Conservation (phyloP, 2,113 vertebrate species). For the Origma solitaria region DNA sequence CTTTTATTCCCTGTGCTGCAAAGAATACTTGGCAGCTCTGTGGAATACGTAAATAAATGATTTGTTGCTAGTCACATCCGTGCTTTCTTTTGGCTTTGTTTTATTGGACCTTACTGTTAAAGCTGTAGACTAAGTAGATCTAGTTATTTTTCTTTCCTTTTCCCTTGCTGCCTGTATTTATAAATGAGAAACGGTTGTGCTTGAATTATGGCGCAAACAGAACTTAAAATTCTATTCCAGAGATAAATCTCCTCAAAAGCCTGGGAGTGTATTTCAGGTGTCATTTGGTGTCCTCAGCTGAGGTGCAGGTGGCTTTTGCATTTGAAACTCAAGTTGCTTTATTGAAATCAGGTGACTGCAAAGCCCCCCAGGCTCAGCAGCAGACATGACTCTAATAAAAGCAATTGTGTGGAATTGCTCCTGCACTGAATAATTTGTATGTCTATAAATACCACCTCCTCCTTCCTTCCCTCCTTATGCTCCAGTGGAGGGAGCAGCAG, state of each 20-base stretch:
- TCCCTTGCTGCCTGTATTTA: background rate
- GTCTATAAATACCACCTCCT: background rate
- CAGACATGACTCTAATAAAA: background rate
- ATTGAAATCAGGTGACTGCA: background rate
- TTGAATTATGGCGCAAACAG: background rate
- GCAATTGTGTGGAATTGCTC: background rate
- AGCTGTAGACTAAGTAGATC: background rate
- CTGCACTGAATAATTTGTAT: background rate
- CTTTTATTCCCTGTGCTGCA: background rate
- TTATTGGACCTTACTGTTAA: background rate
- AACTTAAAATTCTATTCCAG: background rate
- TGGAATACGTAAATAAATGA: background rate
- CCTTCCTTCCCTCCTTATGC: background rate
- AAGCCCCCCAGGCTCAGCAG: rapidly evolving
- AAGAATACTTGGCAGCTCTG: background rate
- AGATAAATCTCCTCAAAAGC: background rate
- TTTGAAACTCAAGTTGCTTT: background rate
- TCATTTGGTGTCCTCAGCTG: background rate
- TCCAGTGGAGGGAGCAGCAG: background rate
- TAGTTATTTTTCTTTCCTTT: background rate
- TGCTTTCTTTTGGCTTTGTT: background rate
- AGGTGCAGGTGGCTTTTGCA: background rate
- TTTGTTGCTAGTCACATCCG: background rate
- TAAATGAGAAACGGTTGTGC: background rate
- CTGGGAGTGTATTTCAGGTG: background rate